These are phyloP conservation scores for Quadroppia sp. DNA, from an alignment of 2,888 invertebrate species.

Conservation along the genomic window DNA sequence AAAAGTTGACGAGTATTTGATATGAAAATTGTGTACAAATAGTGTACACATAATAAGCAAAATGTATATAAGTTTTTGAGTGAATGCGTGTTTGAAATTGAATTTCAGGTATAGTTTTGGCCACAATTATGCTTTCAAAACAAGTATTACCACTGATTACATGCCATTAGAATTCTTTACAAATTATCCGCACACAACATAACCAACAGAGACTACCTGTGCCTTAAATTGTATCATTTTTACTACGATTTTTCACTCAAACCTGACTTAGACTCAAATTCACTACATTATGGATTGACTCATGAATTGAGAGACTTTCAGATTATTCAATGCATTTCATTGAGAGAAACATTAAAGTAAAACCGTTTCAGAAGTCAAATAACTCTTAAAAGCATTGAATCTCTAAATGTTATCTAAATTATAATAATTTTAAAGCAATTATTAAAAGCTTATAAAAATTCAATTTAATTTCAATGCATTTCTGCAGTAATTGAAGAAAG, in stretches of 20 bases:
- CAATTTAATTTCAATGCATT: neutral
- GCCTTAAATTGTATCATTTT: neutral
- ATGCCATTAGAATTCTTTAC: neutral
- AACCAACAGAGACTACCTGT: neutral
- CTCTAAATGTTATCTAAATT: neutral
- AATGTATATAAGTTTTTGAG: neutral
- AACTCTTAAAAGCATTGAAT: neutral
- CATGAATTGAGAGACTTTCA: neutral
- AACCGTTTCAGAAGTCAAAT: neutral
- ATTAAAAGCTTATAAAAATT: neutral
- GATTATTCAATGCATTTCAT: neutral
- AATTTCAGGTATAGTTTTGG: conserved; percentile 2
- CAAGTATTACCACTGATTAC: conserved; percentile 10
- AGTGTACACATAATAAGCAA: neutral
- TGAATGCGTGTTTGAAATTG: conserved; percentile 14
- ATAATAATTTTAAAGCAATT: neutral
- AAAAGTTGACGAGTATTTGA: conserved; percentile 15
- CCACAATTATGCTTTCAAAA: neutral
- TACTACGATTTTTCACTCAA: neutral
- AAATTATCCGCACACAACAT: neutral
- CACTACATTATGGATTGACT: neutral
- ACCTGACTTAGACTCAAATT: neutral
- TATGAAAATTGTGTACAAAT: neutral
- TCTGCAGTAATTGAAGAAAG: neutral
- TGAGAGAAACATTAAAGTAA: neutral